Evolutionary conservation across 2,888 invertebrate species (phyloP).

Genomic region (Alcis repandata): DNA sequence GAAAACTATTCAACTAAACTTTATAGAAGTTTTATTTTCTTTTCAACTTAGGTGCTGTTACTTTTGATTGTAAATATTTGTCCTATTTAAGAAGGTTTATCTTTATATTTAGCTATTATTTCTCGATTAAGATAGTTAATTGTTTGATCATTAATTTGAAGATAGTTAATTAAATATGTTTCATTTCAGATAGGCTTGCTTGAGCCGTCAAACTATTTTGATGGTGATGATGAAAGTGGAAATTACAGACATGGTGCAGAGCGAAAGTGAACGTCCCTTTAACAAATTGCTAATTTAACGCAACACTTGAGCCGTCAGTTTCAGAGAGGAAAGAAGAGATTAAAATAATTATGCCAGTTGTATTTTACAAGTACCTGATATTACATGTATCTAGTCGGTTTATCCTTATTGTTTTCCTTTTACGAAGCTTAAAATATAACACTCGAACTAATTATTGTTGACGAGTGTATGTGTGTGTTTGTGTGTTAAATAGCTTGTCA

Average conservation of each 20-base stretch:
- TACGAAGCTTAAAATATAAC: not conserved
- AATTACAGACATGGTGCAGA: not conserved
- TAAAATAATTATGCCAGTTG: constrained; percentile 50
- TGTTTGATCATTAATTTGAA: too few species aligned
- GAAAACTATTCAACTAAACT: not conserved
- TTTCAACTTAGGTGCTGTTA: too few species aligned
- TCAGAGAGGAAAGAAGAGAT: constrained; percentile 54
- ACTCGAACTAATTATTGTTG: not conserved
- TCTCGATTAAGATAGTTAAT: too few species aligned
- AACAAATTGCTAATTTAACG: constrained; percentile 43
- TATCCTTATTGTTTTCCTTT: constrained; percentile 42
- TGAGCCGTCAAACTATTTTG: too few species aligned
- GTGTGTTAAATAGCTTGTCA: too few species aligned
- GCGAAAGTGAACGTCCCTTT: constrained; percentile 22
- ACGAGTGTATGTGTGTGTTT: not conserved
- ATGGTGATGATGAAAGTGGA: not conserved
- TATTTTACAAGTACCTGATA: not conserved
- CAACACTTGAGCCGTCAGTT: constrained; percentile 31
- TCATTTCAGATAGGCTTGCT: too few species aligned
- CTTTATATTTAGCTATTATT: too few species aligned
- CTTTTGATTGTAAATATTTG: too few species aligned
- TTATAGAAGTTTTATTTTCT: too few species aligned
- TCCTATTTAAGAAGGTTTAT: too few species aligned
- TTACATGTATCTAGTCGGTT: not conserved
- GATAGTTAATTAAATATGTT: too few species aligned